Evolutionary conservation across 2,113 vertebrate genomes (phyloP), one percentile per base, ranked within the genome.

Genomic region (Chloropsis cyanopogon): DNA sequence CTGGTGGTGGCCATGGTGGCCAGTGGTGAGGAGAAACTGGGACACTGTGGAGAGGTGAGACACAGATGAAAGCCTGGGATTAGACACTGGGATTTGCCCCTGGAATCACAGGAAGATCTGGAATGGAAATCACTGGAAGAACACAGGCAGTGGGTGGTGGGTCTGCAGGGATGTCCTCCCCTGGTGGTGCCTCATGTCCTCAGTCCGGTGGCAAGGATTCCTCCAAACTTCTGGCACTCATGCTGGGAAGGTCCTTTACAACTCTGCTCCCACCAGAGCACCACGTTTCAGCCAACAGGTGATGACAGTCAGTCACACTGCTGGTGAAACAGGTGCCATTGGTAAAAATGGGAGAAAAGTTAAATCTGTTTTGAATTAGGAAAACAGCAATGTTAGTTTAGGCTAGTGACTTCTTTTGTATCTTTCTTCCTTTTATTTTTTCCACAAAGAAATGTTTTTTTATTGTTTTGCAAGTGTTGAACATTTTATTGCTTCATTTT

Each of bases 401-500:
- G 63, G 39, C 59, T 52, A 82, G 37, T 17, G 8, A 26, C 5
- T 46, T 76, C 28, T 65, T 82, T 84, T 75, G 37, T 82, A 17
- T 37, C 23, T 35, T 12, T 35, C 10, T 90, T 87, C 15, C 37
- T 72, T 95, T 61, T 66, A 18, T 50, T 70, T 84, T 54, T 91
- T 49, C 18, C 63, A 81, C 49, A 73, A 91, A 69, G 88, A 95
- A 93, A 70, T 77, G 17, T 33, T 78, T 93, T 93, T 79, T 95
- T 92, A 56, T 66, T 85, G 26, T 89, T 92, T 96, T 91, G 41
- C 52, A 88, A 95, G 84, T 31, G 54, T 50, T 94, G 85, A 96
- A 92, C 49, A 78, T 95, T 92, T 96, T 86, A 82, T 59, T 92
- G 64, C 79, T 95, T 76, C 41, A 85, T 96, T 97, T 93, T 82